phyloP scores from a whole-genome alignment of 2,888 invertebrate species.

The Papilio protenor region DNA sequence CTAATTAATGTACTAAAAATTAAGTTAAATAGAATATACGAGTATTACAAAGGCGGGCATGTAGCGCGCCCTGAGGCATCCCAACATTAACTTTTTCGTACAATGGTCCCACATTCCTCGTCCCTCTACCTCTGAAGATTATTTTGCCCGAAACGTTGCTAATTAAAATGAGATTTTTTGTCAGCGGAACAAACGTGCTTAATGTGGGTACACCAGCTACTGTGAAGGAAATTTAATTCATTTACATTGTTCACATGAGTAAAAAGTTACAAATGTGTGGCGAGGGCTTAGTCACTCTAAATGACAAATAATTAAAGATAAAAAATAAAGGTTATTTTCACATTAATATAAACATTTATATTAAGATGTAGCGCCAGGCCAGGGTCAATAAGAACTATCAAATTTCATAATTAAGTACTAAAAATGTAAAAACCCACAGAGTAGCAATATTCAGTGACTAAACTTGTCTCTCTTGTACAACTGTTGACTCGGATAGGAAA shows the following conservation, averaged over 20 bases:
- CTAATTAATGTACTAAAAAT: conserved; percentile 7
- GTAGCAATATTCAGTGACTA: too few species aligned
- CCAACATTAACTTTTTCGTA: conserved; percentile 42
- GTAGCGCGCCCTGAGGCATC: conserved; percentile 16
- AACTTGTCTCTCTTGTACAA: not conserved
- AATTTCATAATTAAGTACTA: too few species aligned
- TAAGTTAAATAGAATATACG: not conserved
- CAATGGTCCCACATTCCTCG: conserved; percentile 38
- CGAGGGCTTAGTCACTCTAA: not conserved
- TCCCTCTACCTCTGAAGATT: conserved; percentile 25
- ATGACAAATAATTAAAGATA: not conserved
- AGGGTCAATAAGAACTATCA: too few species aligned
- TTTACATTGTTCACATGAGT: conserved; percentile 22
- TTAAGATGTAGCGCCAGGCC: too few species aligned
- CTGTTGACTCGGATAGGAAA: not conserved
- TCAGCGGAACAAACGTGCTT: conserved; percentile 23
- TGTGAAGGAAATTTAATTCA: conserved; percentile 9
- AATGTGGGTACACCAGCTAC: conserved; percentile 16
- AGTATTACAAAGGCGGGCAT: conserved; percentile 12
- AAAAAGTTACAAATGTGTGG: not conserved
- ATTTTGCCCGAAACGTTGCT: conserved; percentile 44
- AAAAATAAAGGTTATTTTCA: not conserved
- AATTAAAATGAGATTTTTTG: conserved; percentile 45
- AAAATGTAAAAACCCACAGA: too few species aligned
- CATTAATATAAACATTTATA: too few species aligned